These are phyloP conservation scores for Lytechinus variegatus DNA, from an alignment of 35 echinoderm and acorn worm genomes.

Conservation along the genomic window DNA sequence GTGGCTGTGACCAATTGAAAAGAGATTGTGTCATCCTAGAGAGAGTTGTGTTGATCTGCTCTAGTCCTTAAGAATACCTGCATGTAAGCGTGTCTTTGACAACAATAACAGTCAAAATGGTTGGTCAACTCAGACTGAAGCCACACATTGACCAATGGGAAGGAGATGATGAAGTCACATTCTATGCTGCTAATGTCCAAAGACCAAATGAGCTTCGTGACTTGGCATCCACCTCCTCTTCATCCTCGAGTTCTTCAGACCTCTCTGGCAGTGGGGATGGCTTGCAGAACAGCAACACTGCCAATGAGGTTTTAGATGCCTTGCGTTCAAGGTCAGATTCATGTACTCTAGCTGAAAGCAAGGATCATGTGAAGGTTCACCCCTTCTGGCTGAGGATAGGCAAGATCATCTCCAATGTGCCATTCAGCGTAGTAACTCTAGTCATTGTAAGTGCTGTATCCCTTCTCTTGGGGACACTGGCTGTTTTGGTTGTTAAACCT, in stretches of 20 bases:
- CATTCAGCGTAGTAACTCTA: conserved; percentile 58
- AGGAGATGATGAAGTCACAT: conserved; percentile 41
- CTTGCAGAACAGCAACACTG: background rate
- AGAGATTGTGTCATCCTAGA: background rate
- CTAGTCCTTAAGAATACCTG: background rate
- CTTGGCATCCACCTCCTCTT: background rate
- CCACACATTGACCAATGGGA: conserved; percentile 34
- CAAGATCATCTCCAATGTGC: conserved; percentile 33
- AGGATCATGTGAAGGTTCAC: conserved; percentile 22
- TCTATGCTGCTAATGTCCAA: conserved; percentile 29
- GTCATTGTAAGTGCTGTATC: conserved; percentile 46
- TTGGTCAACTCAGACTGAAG: conserved; percentile 28
- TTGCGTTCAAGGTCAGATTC: background rate
- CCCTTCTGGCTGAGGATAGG: conserved; percentile 45
- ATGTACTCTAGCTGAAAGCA: background rate
- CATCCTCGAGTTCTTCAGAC: background rate
- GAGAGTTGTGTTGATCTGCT: background rate
- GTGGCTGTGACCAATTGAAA: background rate
- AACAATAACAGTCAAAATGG: background rate
- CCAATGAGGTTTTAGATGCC: conserved; percentile 26
- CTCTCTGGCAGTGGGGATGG: conserved; percentile 30
- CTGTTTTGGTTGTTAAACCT: conserved; percentile 71
- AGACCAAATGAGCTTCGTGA: background rate
- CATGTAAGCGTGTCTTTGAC: background rate
- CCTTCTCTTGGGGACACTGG: conserved; percentile 31